phyloP scores from a whole-genome alignment of 2,797 vertebrate species.

The Taeniopygia guttata region DNA sequence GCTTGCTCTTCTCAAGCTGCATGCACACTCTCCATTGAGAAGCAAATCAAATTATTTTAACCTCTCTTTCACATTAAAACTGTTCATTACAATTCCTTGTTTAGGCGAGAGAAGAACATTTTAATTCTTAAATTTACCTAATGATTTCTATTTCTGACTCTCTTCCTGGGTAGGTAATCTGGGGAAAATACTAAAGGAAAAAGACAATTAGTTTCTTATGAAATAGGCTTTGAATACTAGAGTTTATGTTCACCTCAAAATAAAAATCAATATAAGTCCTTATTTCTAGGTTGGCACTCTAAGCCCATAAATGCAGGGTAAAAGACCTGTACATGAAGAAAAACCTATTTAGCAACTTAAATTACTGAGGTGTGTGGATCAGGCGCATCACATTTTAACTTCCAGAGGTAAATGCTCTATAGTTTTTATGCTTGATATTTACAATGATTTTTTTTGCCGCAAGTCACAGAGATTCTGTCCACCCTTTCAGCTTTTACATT shows the following conservation, averaged over 20 bases:
- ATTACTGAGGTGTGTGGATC: neutral
- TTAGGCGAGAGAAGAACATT: neutral
- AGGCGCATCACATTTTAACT: neutral
- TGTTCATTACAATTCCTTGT: neutral
- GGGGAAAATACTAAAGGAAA: neutral
- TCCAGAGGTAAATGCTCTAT: neutral
- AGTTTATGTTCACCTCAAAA: conserved; percentile 12
- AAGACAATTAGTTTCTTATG: neutral
- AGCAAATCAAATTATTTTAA: neutral
- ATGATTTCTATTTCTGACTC: neutral
- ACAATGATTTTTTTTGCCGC: neutral
- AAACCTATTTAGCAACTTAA: conserved; percentile 38
- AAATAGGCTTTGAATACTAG: neutral
- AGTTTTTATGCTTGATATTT: conserved; percentile 9
- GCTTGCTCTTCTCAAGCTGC: neutral
- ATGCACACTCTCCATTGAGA: neutral
- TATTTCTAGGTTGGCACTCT: neutral
- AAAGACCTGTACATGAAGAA: conserved; percentile 3
- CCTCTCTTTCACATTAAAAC: neutral
- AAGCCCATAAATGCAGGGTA: conserved; percentile 24
- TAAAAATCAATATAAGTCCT: conserved; percentile 25
- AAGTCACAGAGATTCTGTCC: neutral
- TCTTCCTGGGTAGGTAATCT: neutral
- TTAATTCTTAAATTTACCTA: neutral
- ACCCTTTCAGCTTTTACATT: neutral